Conservation (phyloP, 1,140 invertebrate species). For the Cryptotermes secundus region DNA sequence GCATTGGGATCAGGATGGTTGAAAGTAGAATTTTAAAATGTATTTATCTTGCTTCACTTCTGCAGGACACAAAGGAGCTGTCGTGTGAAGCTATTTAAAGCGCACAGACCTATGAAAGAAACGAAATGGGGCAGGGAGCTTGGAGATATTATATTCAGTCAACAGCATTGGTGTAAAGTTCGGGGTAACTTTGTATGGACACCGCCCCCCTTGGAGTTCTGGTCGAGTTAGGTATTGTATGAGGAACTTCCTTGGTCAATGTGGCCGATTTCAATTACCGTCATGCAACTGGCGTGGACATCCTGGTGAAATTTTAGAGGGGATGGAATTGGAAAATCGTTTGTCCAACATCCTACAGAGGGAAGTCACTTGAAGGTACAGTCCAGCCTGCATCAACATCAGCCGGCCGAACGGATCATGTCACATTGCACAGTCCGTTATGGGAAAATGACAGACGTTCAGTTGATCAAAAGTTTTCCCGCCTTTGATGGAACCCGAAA, state of each 20-base stretch:
- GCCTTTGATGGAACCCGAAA: too few species aligned
- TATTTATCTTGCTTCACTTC: too few species aligned
- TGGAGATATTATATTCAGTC: not conserved
- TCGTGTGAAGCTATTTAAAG: not conserved
- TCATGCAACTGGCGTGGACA: conserved; percentile 8
- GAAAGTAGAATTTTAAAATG: too few species aligned
- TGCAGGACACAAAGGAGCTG: not conserved
- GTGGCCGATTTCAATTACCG: conserved; percentile 10
- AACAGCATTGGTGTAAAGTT: not conserved
- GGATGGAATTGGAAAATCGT: not conserved
- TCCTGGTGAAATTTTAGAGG: conserved; percentile 7
- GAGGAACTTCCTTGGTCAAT: not conserved
- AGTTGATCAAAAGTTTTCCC: too few species aligned
- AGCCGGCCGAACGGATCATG: too few species aligned
- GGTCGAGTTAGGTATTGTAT: not conserved
- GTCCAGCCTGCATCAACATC: too few species aligned
- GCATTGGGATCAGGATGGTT: too few species aligned
- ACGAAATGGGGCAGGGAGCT: not conserved
- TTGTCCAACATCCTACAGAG: not conserved
- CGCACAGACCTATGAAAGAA: not conserved
- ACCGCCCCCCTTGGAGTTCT: not conserved
- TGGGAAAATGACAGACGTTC: too few species aligned
- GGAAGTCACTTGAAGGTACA: too few species aligned
- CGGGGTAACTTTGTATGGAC: not conserved
- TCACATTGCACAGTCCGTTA: too few species aligned